Evolutionary conservation across 2,797 vertebrate genomes (phyloP).

Genomic region (Microchirus variegatus): DNA sequence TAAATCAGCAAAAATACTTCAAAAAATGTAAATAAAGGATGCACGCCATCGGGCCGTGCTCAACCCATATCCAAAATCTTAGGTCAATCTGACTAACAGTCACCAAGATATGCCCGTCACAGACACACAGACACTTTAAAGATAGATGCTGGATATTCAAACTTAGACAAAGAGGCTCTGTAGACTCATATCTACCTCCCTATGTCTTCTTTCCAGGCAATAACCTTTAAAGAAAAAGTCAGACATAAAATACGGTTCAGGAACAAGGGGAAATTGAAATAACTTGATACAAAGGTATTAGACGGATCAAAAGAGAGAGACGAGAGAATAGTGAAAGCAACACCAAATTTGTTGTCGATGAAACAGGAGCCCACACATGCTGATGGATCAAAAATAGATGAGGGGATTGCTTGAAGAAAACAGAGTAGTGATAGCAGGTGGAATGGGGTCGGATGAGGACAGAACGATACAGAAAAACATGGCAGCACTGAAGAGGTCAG

Average conservation of each 20-base stretch:
- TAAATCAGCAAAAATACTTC: no score
- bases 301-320: not conserved
- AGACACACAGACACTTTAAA: no score
- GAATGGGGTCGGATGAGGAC: not conserved
- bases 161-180: not conserved
- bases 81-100: no score
- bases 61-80: no score
- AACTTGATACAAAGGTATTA: not conserved
- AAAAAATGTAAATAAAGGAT: no score
- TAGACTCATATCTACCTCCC: not conserved
- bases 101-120: no score
- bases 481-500: constrained; percentile 36
- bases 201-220: constrained; percentile 1
- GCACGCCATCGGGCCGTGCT: no score
- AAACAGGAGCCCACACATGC: constrained; percentile 1
- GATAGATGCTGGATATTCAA: not conserved
- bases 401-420: constrained; percentile 21
- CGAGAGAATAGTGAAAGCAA: constrained; percentile 14
- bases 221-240: not conserved
- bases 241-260: constrained; percentile 5
- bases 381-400: constrained; percentile 27
- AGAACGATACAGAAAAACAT: constrained; percentile 14
- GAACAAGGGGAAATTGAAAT: not conserved
- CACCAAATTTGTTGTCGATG: constrained; percentile 7
- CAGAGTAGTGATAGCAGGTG: constrained; percentile 5